Percentiles rank a stretch among this genome's conserved stretches.
phyloP scores from a whole-genome alignment of 2,888 invertebrate species.

The Caenorhabditis drosophilae region DNA sequence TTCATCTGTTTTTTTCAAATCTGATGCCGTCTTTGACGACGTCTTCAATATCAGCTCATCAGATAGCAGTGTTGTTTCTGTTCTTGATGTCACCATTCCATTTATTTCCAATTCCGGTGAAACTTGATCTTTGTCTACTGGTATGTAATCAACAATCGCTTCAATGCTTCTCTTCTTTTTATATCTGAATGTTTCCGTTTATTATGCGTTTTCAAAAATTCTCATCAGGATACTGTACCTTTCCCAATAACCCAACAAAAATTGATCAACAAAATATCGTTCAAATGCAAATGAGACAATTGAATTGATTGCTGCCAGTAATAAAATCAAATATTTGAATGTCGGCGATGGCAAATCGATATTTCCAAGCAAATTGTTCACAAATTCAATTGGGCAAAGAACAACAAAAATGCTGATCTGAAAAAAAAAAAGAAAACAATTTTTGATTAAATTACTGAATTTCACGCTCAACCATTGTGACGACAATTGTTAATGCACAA shows the following conservation, averaged over 20 bases:
- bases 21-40: slow-evolving; percentile 4
- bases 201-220: not conserved
- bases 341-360: slow-evolving; percentile 11
- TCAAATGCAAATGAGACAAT: slow-evolving; percentile 52
- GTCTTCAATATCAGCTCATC: slow-evolving; percentile 21
- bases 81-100: slow-evolving; percentile 22
- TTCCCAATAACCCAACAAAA: slow-evolving; percentile 58
- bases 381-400: slow-evolving; percentile 9
- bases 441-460: too few species aligned
- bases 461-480: slow-evolving; percentile 53
- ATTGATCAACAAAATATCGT: slow-evolving; percentile 52
- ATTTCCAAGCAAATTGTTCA: slow-evolving; percentile 14
- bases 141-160: slow-evolving; percentile 21
- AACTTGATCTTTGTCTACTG: not conserved
- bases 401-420: slow-evolving; percentile 26
- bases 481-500: slow-evolving; percentile 37
- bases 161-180: slow-evolving; percentile 36
- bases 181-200: slow-evolving; percentile 13
- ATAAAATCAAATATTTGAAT: slow-evolving; percentile 26
- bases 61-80: slow-evolving; percentile 22
- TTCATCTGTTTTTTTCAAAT: not conserved
- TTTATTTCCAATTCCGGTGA: not conserved
- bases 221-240: too few species aligned
- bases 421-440: slow-evolving; percentile 1
- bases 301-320: slow-evolving; percentile 12